A percentile compares a stretch with the other conserved stretches of the same genome.
phyloP scores from a whole-genome alignment of 2,888 invertebrate genomes.

The Cynaeus angustus region DNA sequence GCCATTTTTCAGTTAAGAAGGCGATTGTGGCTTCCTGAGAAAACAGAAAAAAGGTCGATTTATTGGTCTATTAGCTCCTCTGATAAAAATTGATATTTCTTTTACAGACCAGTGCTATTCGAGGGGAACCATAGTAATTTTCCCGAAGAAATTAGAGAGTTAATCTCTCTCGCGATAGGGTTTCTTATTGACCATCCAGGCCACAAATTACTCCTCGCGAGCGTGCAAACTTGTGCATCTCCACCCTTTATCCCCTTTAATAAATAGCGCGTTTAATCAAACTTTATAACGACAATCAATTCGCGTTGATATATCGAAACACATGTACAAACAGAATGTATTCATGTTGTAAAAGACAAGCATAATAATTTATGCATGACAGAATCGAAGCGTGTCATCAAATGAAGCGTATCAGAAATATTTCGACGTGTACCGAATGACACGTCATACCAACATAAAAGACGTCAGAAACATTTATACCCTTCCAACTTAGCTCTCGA shows the following conservation, averaged over 20 bases:
- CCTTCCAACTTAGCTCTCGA: constrained; percentile 4
- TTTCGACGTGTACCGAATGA: constrained; percentile 12
- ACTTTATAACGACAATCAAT: constrained; percentile 16
- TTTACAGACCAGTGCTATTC: background rate
- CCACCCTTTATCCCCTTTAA: constrained; percentile 1
- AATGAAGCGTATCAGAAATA: constrained; percentile 28
- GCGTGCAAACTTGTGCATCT: background rate
- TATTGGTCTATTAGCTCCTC: constrained; percentile 16
- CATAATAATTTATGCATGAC: constrained; percentile 40
- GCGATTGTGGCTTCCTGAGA: constrained; percentile 15
- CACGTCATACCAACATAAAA: constrained; percentile 24
- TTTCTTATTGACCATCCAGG: constrained; percentile 13
- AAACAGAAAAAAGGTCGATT: constrained; percentile 23
- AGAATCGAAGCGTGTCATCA: constrained; percentile 34
- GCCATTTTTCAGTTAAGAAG: constrained; percentile 16
- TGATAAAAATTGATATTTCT: constrained; percentile 13
- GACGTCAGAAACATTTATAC: constrained; percentile 34
- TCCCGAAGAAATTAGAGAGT: background rate
- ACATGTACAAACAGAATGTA: constrained; percentile 27
- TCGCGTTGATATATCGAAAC: constrained; percentile 23
- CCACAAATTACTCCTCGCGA: constrained; percentile 9
- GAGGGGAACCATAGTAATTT: constrained; percentile 2
- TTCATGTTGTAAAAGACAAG: constrained; percentile 37
- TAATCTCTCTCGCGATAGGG: constrained; percentile 11
- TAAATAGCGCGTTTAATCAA: constrained; percentile 13